Conservation (phyloP, 2,888 invertebrate species). For the Thecophora atra region DNA sequence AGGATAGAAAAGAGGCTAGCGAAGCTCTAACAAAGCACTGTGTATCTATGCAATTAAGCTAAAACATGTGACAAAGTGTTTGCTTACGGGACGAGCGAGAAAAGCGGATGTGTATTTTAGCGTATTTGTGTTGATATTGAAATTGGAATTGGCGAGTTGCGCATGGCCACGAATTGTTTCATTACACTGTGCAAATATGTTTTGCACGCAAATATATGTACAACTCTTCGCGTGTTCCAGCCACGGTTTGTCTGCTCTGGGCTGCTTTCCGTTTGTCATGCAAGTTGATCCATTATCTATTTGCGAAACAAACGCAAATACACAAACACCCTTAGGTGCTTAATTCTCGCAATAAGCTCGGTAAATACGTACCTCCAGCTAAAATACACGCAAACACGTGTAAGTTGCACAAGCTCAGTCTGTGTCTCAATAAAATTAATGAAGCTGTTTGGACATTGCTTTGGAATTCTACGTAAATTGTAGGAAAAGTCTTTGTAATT, state of each 20-base stretch:
- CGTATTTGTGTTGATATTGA: conserved; percentile 38
- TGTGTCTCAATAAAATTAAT: not conserved
- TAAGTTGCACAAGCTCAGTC: not conserved
- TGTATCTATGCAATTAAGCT: too few species aligned
- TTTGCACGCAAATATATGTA: not conserved
- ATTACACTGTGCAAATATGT: not conserved
- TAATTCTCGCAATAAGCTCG: not conserved
- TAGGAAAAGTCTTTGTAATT: too few species aligned
- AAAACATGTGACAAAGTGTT: too few species aligned
- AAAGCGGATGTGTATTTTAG: conserved; percentile 29
- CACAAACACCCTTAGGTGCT: not conserved
- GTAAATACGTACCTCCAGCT: not conserved
- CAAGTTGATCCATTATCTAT: too few species aligned
- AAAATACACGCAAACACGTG: not conserved
- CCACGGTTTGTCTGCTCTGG: too few species aligned
- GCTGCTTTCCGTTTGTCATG: not conserved
- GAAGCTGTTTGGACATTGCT: not conserved
- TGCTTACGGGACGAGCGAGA: too few species aligned
- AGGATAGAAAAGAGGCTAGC: not conserved
- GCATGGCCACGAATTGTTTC: conserved; percentile 44
- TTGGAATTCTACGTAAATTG: too few species aligned
- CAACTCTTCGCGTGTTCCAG: not conserved
- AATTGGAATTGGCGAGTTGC: conserved; percentile 41
- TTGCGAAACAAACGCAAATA: too few species aligned
- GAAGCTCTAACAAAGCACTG: too few species aligned